Conservation (phyloP, 2,797 vertebrate genomes). For the Vespertilio murinus region DNA sequence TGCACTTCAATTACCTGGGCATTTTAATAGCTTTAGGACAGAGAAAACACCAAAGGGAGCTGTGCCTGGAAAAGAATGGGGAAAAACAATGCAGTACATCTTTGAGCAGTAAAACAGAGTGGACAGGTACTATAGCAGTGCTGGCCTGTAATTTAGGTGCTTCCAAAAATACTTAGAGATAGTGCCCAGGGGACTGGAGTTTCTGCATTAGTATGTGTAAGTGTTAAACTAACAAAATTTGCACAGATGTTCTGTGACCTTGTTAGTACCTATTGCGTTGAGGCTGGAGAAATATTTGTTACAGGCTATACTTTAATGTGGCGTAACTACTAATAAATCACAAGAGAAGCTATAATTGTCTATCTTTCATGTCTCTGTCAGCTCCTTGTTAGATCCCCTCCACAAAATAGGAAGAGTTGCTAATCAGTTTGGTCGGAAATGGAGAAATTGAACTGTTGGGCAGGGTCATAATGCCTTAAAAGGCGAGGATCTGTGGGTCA, state of each 20-base stretch:
- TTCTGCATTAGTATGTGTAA: not conserved
- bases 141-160: accelerated
- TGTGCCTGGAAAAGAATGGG: not conserved
- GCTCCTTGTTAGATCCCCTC: not conserved
- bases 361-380: not conserved
- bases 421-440: not conserved
- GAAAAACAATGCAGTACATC: not conserved
- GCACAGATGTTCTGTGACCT: not conserved
- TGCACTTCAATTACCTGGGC: not conserved
- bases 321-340: not conserved
- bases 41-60: not conserved
- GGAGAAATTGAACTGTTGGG: not conserved
- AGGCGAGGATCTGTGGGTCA: not conserved
- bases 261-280: not conserved
- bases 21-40: not conserved
- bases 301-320: not conserved
- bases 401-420: not conserved
- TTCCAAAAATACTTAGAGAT: not conserved
- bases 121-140: no score
- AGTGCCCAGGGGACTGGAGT: not conserved
- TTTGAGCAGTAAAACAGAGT: not conserved
- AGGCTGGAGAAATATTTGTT: not conserved
- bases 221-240: not conserved
- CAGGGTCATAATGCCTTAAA: not conserved
- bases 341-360: not conserved